Evolutionary conservation across 2,113 vertebrate species (phyloP).

Genomic region (Austrofundulus limnaeus): DNA sequence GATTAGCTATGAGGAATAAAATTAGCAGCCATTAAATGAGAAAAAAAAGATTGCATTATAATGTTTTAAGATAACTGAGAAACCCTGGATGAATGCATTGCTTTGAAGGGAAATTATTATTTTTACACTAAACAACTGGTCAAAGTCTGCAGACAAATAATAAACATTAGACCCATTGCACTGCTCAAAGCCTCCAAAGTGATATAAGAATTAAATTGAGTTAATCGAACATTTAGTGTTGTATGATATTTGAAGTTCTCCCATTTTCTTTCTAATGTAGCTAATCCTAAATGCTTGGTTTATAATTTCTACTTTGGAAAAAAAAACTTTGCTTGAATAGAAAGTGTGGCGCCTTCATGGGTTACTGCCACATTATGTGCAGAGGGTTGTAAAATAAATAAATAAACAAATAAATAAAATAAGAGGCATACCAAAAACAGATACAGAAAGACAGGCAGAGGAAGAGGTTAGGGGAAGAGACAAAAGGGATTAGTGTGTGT

Average conservation of each 20-base stretch:
- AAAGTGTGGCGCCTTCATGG: conserved; percentile 6
- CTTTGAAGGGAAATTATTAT: conserved; percentile 1
- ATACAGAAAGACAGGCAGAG: conserved; percentile 34
- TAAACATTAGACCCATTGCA: not conserved
- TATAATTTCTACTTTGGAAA: conserved; percentile 34
- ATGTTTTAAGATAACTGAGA: not conserved
- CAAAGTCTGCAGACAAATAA: conserved; percentile 1
- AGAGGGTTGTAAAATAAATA: not conserved
- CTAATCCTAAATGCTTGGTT: conserved; percentile 27
- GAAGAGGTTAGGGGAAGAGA: conserved; percentile 32
- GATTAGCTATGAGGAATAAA: not conserved
- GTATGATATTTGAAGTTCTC: conserved; percentile 29
- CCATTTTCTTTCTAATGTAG: conserved; percentile 44
- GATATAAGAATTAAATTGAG: conserved; percentile 10
- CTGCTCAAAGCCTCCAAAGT: not conserved
- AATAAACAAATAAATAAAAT: no score
- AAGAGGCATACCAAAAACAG: conserved; percentile 16
- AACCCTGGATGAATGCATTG: not conserved
- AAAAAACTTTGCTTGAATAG: conserved; percentile 34
- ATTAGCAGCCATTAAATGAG: not conserved
- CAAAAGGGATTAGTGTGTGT: conserved; percentile 65
- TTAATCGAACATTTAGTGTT: conserved; percentile 42
- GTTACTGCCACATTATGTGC: conserved; percentile 4
- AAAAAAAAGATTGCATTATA: not conserved
- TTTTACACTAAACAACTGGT: not conserved